Evolutionary conservation across 2,113 vertebrate genomes (phyloP), one percentile per base, ranked within the genome.

Genomic region (Tachycineta bicolor): DNA sequence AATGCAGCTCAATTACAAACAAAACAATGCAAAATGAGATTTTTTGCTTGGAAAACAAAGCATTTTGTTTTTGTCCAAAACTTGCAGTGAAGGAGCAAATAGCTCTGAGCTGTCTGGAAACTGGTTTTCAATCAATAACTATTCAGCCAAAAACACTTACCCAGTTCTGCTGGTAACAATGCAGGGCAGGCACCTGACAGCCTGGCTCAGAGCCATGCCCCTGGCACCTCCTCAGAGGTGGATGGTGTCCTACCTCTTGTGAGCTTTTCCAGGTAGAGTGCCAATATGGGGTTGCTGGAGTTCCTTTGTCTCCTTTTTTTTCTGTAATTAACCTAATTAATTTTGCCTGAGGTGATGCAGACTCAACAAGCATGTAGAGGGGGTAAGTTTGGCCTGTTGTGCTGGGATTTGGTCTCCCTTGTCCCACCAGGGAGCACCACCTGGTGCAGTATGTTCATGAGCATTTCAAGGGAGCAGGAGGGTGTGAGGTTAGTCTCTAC

Each of bases 121-220:
- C 76, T 56, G 83, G 47, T 89, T 95, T 92, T 87, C 83, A 95
- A 81, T 95, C 90, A 90, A 55, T 92, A 95, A 74, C 88, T 83
- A 43, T 81, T 93, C 71, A 86, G 56, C 55, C 0, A 4, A 81
- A 86, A 89, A 5, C 76, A 59, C 65, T 78, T 87, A 34, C 28
- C 59, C 83, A 60, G 71, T 90, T 86, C 76, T 77, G 63, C 46
- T 6, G 16, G 91, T 59, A 82, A 59, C 73, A 70, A 4, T 39
- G 44, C 69, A 25, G 0, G 6, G 68, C 41, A 46, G 73, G 91
- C 69, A 94, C 80, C 81, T 89, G 78, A 68, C 59, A 69, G 39
- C 62, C 37, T 94, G 87, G 91, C 89, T 94, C 15, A 7, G 11
- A 60, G 93, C 67, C 58, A 2, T 88, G 75, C 16, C 88, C 85